Evolutionary conservation across 2,113 vertebrate species (phyloP), one percentile per base, ranked within the genome.

Genomic region (Trichomycterus rosablanca): DNA sequence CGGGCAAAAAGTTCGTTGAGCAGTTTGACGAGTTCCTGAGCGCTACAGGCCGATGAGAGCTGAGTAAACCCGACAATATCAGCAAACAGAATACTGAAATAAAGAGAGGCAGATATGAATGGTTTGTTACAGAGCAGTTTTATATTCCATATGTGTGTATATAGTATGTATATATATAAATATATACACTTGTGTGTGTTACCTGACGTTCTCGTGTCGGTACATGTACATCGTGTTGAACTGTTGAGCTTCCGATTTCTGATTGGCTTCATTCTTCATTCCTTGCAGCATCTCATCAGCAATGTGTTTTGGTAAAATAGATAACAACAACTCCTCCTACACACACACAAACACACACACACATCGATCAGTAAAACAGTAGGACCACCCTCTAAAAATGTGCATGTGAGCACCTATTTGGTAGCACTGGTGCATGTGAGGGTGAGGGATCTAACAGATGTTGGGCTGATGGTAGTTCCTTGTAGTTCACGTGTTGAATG

Each of bases 171-270:
- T n/a, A n/a, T n/a, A n/a, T n/a, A n/a, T n/a, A n/a, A n/a, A n/a
- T n/a, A n/a, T n/a, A n/a, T n/a, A n/a, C n/a, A n/a, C 26, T 30
- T 3, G 16, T 22, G 3, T 53, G 39, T 43, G 18, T 75, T 59
- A 97, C 94, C 94, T 97, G 86, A 97, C 95, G 0, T 95, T 93
- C 84, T 98, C 95, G 0, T 97, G 95, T 0, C 95, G 91, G 72
- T 97, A 94, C 95, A 98, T 98, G 84, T 97, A 98, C 95, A 98
- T 98, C 77, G 95, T 98, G 84, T 94, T 98, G 76, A 98, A 98
- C 80, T 98, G 95, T 79, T 97, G 94, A 78, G 89, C 88, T 63
- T 93, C 91, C 54, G 70, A 46, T 22, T 89, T 91, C 79, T 95
- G 89, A 71, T 86, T 84, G 7, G 90, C 89, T 26, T 90, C 91